These are phyloP conservation scores for Coranthus polyacanthus DNA, from an alignment of 2,797 vertebrate species.

Conservation along the genomic window DNA sequence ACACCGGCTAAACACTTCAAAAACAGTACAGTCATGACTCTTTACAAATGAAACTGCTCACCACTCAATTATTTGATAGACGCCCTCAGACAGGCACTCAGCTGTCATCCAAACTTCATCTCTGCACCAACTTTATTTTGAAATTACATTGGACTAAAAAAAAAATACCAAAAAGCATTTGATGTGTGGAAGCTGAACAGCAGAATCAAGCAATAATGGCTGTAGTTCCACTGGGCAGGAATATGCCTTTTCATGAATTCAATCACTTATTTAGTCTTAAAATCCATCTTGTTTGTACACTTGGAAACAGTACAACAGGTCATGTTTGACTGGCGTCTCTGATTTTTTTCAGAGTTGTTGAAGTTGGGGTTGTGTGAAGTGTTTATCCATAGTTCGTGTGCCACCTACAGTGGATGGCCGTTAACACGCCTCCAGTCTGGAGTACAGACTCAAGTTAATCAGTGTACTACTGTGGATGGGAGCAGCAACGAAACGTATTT, in stretches of 20 bases:
- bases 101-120: background rate
- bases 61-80: background rate
- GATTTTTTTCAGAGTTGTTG: background rate
- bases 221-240: background rate
- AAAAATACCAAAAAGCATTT: background rate
- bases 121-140: background rate
- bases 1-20: no score
- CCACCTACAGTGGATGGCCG: no score
- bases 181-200: background rate
- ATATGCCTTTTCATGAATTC: no score
- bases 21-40: no score
- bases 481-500: no score
- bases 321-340: background rate
- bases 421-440: no score
- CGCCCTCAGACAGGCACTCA: background rate
- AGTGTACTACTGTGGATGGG: no score
- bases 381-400: no score
- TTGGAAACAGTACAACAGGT: background rate
- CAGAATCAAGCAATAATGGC: background rate
- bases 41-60: no score
- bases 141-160: background rate
- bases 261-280: slow-evolving; percentile 12
- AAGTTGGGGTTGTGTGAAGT: no score
- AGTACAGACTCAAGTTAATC: no score
- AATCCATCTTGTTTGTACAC: background rate